Evolutionary conservation across 2,113 vertebrate species (phyloP).

Genomic region (Leiothrix lutea): DNA sequence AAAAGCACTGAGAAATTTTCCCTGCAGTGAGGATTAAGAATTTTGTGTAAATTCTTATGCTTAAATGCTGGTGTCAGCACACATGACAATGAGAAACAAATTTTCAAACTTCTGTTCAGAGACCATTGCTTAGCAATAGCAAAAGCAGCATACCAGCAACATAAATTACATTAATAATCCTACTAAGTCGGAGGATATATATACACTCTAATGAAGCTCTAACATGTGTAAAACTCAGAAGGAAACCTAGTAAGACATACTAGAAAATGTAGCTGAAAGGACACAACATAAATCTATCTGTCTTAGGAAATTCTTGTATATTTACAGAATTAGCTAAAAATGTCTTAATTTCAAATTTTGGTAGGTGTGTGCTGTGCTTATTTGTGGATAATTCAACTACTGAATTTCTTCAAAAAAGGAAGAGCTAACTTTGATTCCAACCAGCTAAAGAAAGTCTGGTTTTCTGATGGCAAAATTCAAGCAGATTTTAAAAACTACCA

Average conservation of each 20-base stretch:
- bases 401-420: neutral
- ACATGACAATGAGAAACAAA: constrained; percentile 23
- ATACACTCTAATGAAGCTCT: constrained; percentile 25
- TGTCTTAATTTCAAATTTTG: neutral
- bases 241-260: neutral
- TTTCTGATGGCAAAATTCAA: neutral
- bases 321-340: neutral
- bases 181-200: constrained; percentile 8
- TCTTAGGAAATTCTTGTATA: neutral
- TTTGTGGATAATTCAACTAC: neutral
- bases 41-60: constrained; percentile 26
- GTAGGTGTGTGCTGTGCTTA: neutral
- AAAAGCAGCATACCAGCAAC: constrained; percentile 27
- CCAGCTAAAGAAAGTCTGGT: neutral
- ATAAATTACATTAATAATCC: constrained; percentile 64
- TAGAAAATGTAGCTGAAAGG: neutral
- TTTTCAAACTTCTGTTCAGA: neutral
- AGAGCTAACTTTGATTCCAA: neutral
- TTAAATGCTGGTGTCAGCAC: constrained; percentile 39
- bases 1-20: constrained; percentile 52
- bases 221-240: neutral
- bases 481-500: neutral
- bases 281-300: neutral
- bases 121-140: neutral
- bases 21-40: constrained; percentile 54